A percentile compares a stretch with the other conserved stretches of the same genome.
Evolutionary conservation across 2,888 invertebrate species (phyloP).

Genomic region (Liopterus haemorrhoidalis): DNA sequence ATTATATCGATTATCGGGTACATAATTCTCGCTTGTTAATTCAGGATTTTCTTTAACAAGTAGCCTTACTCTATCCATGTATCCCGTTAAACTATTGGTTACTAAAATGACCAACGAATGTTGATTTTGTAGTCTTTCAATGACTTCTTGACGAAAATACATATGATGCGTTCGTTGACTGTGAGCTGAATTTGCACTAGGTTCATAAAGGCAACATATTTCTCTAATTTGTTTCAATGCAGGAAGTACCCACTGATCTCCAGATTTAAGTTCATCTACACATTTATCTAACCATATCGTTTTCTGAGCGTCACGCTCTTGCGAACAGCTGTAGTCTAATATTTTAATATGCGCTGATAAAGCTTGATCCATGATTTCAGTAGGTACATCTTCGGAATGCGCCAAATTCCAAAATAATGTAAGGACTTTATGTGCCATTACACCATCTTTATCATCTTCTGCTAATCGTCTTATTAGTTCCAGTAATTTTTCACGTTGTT

Average conservation of each 20-base stretch:
- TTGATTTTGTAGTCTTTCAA: conserved; percentile 84
- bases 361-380: conserved; percentile 96
- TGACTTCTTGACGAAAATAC: conserved; percentile 57
- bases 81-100: conserved; percentile 82
- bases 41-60: conserved; percentile 64
- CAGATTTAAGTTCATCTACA: conserved; percentile 86
- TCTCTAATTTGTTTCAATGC: conserved; percentile 93
- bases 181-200: conserved; percentile 57
- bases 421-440: conserved; percentile 95
- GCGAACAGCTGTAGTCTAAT: conserved; percentile 94
- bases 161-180: conserved; percentile 53
- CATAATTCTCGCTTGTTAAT: conserved; percentile 70
- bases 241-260: conserved; percentile 88
- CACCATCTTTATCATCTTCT: conserved; percentile 97
- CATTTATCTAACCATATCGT: conserved; percentile 91
- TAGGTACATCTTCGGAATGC: conserved; percentile 91
- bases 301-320: conserved; percentile 94
- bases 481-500: conserved; percentile 89
- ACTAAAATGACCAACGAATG: conserved; percentile 91
- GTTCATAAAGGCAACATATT: conserved; percentile 91
- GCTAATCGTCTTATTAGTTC: conserved; percentile 92
- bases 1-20: conserved; percentile 84
- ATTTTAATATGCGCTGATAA: conserved; percentile 93
- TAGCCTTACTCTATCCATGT: conserved; percentile 80
- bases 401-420: conserved; percentile 95